A percentile compares a stretch with the other conserved stretches of the same genome.
Evolutionary conservation across 2,888 invertebrate species (phyloP).

Genomic region (Baronia brevicornis): DNA sequence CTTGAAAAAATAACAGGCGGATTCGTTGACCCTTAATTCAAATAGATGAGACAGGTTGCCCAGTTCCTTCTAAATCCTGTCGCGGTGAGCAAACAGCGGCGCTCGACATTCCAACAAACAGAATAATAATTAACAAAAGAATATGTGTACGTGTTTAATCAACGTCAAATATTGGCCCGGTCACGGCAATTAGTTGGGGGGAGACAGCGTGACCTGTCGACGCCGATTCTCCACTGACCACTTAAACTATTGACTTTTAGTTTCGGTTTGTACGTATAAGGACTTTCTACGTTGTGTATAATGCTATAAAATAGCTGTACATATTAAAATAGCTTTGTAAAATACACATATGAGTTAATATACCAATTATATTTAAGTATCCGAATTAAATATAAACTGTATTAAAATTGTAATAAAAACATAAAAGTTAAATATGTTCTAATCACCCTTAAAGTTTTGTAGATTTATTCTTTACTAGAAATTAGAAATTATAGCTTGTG

Average conservation of each 20-base stretch:
- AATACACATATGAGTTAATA: too few relatives aligned
- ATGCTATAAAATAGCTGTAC: background rate
- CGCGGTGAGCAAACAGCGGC: conserved; percentile 15
- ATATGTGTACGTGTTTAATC: conserved; percentile 40
- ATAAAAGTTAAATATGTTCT: too few relatives aligned
- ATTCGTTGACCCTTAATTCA: conserved; percentile 6
- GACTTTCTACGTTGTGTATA: background rate
- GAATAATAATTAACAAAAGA: conserved; percentile 37
- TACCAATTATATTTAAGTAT: too few relatives aligned
- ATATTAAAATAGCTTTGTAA: too few relatives aligned
- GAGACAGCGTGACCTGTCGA: conserved; percentile 29
- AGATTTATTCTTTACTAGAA: too few relatives aligned
- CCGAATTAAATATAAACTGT: too few relatives aligned
- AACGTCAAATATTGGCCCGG: conserved; percentile 52
- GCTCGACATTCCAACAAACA: conserved; percentile 22
- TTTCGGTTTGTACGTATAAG: background rate
- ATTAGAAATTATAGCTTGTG: too few relatives aligned
- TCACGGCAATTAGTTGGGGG: conserved; percentile 56
- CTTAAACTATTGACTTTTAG: conserved; percentile 9
- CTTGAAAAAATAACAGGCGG: conserved; percentile 1
- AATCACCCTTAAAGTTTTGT: too few relatives aligned
- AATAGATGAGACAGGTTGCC: conserved; percentile 12
- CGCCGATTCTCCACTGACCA: conserved; percentile 21
- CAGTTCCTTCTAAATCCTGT: conserved; percentile 16
- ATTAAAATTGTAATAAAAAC: too few relatives aligned